Conservation (phyloP, 2,888 invertebrate species). For the Cerastis rubricosa region DNA sequence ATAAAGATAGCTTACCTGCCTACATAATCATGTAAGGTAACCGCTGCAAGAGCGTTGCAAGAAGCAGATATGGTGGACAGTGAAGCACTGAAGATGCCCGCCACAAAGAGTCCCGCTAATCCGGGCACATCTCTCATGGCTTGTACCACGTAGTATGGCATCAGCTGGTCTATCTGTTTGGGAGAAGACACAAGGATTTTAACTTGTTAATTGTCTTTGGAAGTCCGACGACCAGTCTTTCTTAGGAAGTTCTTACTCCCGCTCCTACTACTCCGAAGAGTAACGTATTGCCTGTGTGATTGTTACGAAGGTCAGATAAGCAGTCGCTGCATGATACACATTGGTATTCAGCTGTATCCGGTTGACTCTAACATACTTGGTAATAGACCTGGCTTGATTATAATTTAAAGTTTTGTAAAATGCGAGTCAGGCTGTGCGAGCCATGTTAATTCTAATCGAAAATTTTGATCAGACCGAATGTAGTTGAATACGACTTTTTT, state of each 20-base stretch:
- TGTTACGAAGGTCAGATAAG: not conserved
- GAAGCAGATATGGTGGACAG: conserved; percentile 98
- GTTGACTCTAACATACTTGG: no score
- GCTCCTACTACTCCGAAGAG: not conserved
- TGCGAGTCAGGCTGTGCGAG: not conserved
- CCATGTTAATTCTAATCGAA: not conserved
- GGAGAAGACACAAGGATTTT: not conserved
- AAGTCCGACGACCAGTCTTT: not conserved
- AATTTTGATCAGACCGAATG: not conserved
- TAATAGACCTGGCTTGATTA: no score
- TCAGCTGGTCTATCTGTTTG: conserved; percentile 92
- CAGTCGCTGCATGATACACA: not conserved
- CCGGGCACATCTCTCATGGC: conserved; percentile 93
- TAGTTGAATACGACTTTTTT: not conserved
- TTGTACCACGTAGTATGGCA: conserved; percentile 95
- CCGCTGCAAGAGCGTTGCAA: conserved; percentile 97
- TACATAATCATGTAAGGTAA: conserved; percentile 96
- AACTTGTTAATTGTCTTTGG: not conserved
- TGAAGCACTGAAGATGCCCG: conserved; percentile 97
- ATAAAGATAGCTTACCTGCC: conserved; percentile 76
- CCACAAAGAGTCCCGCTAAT: conserved; percentile 96
- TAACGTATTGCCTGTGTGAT: not conserved
- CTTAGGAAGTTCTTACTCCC: not conserved
- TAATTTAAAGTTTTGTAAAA: not conserved
- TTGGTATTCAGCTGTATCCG: not conserved